These are phyloP conservation scores for Prinia subflava DNA, from an alignment of 2,113 vertebrate species.

Conservation along the genomic window DNA sequence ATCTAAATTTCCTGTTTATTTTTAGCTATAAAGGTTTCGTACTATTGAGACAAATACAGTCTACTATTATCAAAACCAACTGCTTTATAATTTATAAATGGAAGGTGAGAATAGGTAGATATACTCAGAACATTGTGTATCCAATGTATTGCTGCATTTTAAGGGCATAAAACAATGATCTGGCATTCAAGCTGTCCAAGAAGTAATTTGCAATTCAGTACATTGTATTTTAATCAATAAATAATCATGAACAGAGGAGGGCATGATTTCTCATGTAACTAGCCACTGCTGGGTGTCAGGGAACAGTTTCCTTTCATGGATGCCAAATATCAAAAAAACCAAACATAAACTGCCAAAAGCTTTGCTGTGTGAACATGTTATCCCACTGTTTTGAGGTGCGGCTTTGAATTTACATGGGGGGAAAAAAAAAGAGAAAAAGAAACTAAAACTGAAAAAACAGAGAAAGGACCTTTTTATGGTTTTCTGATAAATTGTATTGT, in stretches of 20 bases:
- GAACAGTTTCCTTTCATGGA: not conserved
- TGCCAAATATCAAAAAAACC: not conserved
- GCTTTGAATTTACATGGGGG: not conserved
- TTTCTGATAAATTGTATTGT: not conserved
- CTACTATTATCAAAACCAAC: not conserved
- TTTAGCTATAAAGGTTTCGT: not conserved
- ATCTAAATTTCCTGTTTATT: not conserved
- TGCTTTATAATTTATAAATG: not conserved
- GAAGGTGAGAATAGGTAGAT: not conserved
- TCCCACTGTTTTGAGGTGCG: not conserved
- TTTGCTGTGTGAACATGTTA: not conserved
- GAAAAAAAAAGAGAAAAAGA: fast-evolving
- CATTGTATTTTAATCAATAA: not conserved
- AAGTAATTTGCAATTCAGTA: conserved; percentile 1
- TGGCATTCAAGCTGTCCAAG: not conserved
- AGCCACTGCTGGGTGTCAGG: not conserved
- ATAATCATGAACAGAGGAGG: not conserved
- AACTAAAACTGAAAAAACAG: no score
- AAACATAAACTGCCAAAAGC: not conserved
- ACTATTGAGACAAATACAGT: not conserved
- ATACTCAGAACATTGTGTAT: not conserved
- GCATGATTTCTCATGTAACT: not conserved
- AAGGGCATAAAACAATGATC: not conserved
- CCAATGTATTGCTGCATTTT: not conserved
- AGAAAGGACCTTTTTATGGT: fast-evolving